phyloP scores from a whole-genome alignment of 2,797 vertebrate genomes.

The Propithecus perrieri region DNA sequence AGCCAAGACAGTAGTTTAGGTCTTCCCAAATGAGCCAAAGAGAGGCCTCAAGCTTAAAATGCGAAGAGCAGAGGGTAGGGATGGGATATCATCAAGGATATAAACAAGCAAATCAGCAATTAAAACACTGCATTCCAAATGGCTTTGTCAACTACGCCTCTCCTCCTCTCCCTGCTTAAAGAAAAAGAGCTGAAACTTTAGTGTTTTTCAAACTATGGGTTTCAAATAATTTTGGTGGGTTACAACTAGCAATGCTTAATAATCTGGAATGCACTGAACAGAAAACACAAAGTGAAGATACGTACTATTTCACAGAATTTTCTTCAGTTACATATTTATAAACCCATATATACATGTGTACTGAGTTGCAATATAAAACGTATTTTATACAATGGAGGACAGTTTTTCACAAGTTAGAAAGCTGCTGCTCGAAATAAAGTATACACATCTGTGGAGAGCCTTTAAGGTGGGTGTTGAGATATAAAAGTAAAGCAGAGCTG shows the following conservation, averaged over 20 bases:
- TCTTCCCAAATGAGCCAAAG: neutral
- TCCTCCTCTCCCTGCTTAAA: neutral
- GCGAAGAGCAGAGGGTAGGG: neutral
- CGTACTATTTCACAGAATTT: neutral
- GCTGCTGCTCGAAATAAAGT: neutral
- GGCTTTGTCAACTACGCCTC: neutral
- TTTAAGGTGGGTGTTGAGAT: neutral
- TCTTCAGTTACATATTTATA: neutral
- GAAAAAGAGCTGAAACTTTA: neutral
- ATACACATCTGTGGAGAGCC: neutral
- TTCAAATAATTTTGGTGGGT: neutral
- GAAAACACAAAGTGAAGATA: constrained; percentile 12
- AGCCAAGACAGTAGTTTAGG: neutral
- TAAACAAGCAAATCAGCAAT: neutral
- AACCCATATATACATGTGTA: neutral
- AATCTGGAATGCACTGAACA: neutral
- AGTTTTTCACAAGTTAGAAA: constrained; percentile 28
- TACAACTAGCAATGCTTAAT: constrained; percentile 16
- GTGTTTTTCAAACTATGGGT: neutral
- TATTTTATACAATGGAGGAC: neutral
- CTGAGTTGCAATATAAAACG: neutral
- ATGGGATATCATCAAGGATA: neutral
- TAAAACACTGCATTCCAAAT: constrained; percentile 37
- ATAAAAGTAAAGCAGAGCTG: constrained; percentile 15
- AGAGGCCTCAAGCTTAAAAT: neutral